phyloP scores from a whole-genome alignment of 2,888 invertebrate species.

The Trissonchulus sp. region DNA sequence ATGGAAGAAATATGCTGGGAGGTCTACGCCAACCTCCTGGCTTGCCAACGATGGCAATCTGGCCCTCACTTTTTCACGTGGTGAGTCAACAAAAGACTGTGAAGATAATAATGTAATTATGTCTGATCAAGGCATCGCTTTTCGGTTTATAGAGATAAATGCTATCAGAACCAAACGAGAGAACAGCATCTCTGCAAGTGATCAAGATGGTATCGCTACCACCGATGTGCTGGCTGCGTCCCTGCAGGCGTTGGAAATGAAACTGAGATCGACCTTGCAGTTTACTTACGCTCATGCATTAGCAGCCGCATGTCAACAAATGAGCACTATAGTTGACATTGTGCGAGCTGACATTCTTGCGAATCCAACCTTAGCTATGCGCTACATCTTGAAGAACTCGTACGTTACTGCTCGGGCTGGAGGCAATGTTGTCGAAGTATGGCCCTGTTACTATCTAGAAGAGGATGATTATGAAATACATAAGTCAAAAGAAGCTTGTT shows the following conservation, averaged over 20 bases:
- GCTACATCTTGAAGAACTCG: background rate
- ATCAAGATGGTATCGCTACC: conserved; percentile 3
- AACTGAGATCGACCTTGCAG: background rate
- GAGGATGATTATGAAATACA: background rate
- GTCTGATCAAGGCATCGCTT: conserved; percentile 13
- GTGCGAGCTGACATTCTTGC: background rate
- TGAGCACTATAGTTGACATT: too few species aligned
- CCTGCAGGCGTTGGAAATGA: conserved; percentile 13
- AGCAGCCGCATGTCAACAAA: background rate
- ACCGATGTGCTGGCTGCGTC: background rate
- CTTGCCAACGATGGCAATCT: background rate
- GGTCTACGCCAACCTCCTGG: background rate
- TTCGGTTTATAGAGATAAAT: background rate
- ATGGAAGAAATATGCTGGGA: background rate
- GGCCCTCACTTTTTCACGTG: background rate
- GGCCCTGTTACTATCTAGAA: background rate
- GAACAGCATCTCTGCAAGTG: too few species aligned
- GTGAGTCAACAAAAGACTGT: background rate
- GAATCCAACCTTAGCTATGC: conserved; percentile 7
- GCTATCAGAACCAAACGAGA: too few species aligned
- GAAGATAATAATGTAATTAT: too few species aligned
- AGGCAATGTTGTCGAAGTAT: background rate
- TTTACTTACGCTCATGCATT: background rate
- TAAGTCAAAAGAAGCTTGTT: background rate
- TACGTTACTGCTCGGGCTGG: background rate